Conservation (phyloP, 2,888 invertebrate genomes). For the Notodonta dromedarius region DNA sequence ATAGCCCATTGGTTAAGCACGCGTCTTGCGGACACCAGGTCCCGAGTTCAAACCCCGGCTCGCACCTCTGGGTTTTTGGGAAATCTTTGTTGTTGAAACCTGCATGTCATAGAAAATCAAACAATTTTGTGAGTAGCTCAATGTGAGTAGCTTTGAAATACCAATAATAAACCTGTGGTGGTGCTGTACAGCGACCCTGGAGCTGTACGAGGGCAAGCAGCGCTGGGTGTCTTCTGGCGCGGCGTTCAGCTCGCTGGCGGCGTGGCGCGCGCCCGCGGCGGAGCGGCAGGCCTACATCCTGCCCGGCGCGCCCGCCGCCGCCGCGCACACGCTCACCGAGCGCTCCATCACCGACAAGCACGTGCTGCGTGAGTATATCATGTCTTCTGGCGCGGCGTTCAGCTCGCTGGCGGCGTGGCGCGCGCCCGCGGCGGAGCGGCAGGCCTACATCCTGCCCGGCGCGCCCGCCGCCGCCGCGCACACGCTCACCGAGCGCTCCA, state of each 20-base stretch:
- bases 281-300: conserved; percentile 95
- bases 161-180: background rate
- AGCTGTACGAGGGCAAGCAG: conserved; percentile 94
- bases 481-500: conserved; percentile 97
- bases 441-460: conserved; percentile 71
- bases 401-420: conserved; percentile 51
- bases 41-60: too few relatives aligned
- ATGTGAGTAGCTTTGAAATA: too few relatives aligned
- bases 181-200: conserved; percentile 88
- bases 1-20: too few relatives aligned
- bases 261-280: conserved; percentile 87
- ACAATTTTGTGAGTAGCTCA: too few relatives aligned
- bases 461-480: conserved; percentile 94
- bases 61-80: too few relatives aligned
- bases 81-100: too few relatives aligned
- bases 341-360: conserved; percentile 95
- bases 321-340: conserved; percentile 95
- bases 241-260: conserved; percentile 93
- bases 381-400: background rate
- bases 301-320: conserved; percentile 89
- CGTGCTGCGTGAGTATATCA: conserved; percentile 77
- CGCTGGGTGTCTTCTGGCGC: conserved; percentile 92
- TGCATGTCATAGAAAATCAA: too few relatives aligned
- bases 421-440: conserved; percentile 73
- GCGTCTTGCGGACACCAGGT: too few relatives aligned